phyloP scores from a whole-genome alignment of 53 echinoderm and acorn worm genomes.

The Crossaster papposus region DNA sequence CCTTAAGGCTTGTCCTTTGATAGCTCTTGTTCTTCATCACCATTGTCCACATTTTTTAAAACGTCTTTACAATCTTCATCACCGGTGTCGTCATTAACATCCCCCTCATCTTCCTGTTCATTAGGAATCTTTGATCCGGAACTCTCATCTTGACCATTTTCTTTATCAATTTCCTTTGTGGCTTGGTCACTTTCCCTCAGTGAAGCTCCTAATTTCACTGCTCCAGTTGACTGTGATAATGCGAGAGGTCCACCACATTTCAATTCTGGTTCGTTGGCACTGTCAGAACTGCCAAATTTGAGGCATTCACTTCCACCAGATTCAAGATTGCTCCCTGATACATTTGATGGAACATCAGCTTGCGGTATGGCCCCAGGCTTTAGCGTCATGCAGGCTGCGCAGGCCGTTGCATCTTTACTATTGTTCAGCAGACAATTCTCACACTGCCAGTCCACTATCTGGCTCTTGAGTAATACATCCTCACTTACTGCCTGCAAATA shows the following conservation, averaged over 20 bases:
- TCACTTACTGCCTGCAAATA: constrained; percentile 34
- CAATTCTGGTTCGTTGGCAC: background rate
- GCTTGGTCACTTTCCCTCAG: background rate
- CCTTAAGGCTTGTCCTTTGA: background rate
- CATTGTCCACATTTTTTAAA: background rate
- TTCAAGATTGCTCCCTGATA: background rate
- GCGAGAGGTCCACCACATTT: background rate
- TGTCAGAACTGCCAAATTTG: constrained; percentile 3
- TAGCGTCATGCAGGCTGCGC: constrained; percentile 72
- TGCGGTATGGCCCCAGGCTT: constrained; percentile 62
- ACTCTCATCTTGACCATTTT: background rate
- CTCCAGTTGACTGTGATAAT: background rate
- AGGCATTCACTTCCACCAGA: constrained; percentile 21
- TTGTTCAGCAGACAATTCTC: constrained; percentile 69
- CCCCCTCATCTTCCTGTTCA: background rate
- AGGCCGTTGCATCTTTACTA: constrained; percentile 35
- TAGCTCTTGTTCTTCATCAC: constrained; percentile 19
- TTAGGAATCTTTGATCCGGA: background rate
- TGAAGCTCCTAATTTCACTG: constrained; percentile 11
- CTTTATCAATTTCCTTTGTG: background rate
- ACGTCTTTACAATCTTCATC: background rate
- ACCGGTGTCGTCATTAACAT: background rate
- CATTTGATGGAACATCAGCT: background rate
- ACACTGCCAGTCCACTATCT: constrained; percentile 83
- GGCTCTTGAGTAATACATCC: constrained; percentile 62